phyloP scores from a whole-genome alignment of 2,113 vertebrate genomes.

The Tamias sibiricus region DNA sequence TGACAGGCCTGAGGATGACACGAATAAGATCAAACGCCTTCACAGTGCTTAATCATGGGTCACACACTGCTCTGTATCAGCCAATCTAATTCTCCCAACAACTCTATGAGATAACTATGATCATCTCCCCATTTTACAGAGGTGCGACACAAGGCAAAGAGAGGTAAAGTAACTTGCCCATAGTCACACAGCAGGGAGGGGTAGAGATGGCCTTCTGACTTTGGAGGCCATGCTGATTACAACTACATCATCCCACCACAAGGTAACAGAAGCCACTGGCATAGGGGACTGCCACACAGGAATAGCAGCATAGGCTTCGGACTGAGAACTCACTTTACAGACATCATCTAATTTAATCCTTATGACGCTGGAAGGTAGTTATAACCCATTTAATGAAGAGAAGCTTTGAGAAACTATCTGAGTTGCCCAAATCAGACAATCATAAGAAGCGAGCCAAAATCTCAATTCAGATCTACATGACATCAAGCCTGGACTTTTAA shows the following conservation, averaged over 20 bases:
- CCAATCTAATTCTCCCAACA: background rate
- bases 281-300: no score
- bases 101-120: background rate
- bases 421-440: background rate
- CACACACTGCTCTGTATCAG: background rate
- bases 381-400: background rate
- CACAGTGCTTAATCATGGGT: background rate
- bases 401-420: background rate
- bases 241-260: background rate
- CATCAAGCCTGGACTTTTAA: background rate
- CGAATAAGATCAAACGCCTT: background rate
- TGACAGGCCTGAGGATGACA: background rate
- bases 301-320: no score
- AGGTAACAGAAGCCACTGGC: background rate
- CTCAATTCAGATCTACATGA: background rate
- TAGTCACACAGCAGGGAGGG: background rate
- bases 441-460: background rate
- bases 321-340: background rate
- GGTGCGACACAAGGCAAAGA: background rate
- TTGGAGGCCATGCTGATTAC: background rate
- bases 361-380: background rate
- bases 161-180: background rate
- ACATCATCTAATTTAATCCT: background rate
- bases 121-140: background rate
- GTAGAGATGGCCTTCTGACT: background rate